Percentiles rank a stretch among this genome's conserved stretches.
phyloP scores from a whole-genome alignment of 1,140 invertebrate genomes.

The Drosophila leontia region DNA sequence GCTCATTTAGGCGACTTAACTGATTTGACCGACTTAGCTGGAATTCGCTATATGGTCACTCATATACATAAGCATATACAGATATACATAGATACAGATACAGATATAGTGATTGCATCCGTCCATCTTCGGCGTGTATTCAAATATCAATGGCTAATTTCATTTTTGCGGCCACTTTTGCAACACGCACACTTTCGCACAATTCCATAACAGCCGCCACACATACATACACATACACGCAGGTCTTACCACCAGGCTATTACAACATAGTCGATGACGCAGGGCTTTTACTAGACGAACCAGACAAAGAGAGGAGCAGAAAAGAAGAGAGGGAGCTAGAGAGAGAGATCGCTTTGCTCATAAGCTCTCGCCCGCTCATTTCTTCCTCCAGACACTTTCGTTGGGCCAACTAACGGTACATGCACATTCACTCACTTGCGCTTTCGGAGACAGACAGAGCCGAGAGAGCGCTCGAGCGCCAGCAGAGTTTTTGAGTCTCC shows the following conservation, averaged over 20 bases:
- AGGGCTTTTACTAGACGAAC: constrained; percentile 61
- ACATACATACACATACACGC: constrained; percentile 31
- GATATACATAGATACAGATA: constrained; percentile 2
- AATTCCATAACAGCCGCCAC: constrained; percentile 43
- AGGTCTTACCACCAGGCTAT: constrained; percentile 54
- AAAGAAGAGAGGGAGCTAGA: not conserved
- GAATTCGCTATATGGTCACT: constrained; percentile 27
- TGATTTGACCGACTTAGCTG: constrained; percentile 44
- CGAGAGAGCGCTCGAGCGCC: not conserved
- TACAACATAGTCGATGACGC: constrained; percentile 77
- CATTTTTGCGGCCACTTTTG: constrained; percentile 77
- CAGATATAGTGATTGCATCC: constrained; percentile 36
- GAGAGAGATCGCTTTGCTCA: not conserved
- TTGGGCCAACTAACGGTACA: constrained; percentile 59
- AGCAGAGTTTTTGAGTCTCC: not conserved
- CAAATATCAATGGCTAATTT: constrained; percentile 63
- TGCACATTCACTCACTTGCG: constrained; percentile 64
- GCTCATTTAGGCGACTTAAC: constrained; percentile 32
- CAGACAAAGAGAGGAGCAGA: not conserved
- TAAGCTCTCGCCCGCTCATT: constrained; percentile 13
- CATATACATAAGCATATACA: constrained; percentile 1
- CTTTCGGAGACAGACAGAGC: constrained; percentile 27
- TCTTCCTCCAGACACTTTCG: constrained; percentile 48
- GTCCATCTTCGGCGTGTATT: constrained; percentile 44
- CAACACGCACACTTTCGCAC: constrained; percentile 59